These are phyloP conservation scores for Abrostola tripartita DNA, from an alignment of 2,888 invertebrate genomes.

Conservation along the genomic window DNA sequence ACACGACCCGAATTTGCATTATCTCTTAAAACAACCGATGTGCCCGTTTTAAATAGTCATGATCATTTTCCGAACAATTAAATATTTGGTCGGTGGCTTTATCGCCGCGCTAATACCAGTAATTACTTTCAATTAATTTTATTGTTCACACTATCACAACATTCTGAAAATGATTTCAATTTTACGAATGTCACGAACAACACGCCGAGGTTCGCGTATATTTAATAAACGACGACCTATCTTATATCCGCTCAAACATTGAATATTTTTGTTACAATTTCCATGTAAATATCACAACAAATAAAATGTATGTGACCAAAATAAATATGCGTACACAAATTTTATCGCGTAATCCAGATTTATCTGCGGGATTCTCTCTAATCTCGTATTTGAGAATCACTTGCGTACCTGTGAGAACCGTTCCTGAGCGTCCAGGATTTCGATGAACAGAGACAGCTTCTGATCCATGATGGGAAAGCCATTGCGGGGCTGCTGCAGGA, in stretches of 20 bases:
- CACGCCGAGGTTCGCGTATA: constrained; percentile 15
- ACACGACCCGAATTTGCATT: constrained; percentile 56
- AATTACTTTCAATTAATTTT: constrained; percentile 37
- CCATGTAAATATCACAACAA: constrained; percentile 38
- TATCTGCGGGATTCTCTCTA: not conserved
- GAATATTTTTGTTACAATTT: constrained; percentile 33
- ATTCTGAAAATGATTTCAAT: constrained; percentile 30
- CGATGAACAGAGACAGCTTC: constrained; percentile 93
- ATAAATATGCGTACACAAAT: constrained; percentile 29
- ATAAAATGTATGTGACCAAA: constrained; percentile 36
- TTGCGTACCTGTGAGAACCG: constrained; percentile 92
- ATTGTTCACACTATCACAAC: constrained; percentile 51
- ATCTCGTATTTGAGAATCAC: constrained; percentile 11
- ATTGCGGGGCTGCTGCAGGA: constrained; percentile 91
- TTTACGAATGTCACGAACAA: constrained; percentile 10
- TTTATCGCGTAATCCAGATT: constrained; percentile 24
- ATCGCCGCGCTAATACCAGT: constrained; percentile 30
- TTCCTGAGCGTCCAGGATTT: constrained; percentile 94
- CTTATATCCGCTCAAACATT: constrained; percentile 22
- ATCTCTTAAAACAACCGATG: constrained; percentile 54
- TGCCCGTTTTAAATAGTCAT: constrained; percentile 45
- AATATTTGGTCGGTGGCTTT: constrained; percentile 37
- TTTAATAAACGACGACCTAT: constrained; percentile 29
- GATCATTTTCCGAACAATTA: constrained; percentile 48
- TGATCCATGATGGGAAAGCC: constrained; percentile 93